These are phyloP conservation scores for Glareola pratincola DNA, from an alignment of 2,113 vertebrate genomes.

Conservation along the genomic window DNA sequence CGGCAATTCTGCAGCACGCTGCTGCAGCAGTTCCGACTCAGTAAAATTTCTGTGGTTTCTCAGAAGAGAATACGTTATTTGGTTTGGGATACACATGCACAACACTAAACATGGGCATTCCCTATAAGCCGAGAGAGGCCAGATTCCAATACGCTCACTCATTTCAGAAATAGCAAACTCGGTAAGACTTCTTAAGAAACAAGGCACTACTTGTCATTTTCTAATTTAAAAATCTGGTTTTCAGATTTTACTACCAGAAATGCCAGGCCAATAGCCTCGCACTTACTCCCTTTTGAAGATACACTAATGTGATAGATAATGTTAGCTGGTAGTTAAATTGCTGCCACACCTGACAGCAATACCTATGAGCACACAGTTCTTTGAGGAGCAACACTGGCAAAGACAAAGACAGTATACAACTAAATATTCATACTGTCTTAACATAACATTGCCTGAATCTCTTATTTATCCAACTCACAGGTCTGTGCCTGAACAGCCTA, in stretches of 20 bases:
- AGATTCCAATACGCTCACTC: not conserved
- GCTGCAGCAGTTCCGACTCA: not conserved
- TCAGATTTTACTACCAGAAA: not conserved
- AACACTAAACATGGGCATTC: not conserved
- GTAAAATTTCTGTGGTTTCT: not conserved
- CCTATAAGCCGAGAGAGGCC: not conserved
- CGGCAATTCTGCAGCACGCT: not conserved
- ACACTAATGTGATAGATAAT: not conserved
- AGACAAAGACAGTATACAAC: not conserved
- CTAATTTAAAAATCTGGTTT: not conserved
- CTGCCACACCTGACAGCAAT: not conserved
- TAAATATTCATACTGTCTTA: not conserved
- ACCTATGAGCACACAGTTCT: not conserved
- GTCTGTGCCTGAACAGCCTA: not conserved
- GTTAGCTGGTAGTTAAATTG: not conserved
- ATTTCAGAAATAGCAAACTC: slow-evolving; percentile 11
- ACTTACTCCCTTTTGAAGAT: not conserved
- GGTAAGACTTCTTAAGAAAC: not conserved
- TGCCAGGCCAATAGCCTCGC: not conserved
- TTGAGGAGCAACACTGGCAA: not conserved
- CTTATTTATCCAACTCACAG: not conserved
- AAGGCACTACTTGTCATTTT: not conserved
- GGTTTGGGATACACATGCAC: not conserved
- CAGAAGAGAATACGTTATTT: not conserved
- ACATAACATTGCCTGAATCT: not conserved